Conservation (phyloP, 2,113 vertebrate species). For the Egretta garzetta region DNA sequence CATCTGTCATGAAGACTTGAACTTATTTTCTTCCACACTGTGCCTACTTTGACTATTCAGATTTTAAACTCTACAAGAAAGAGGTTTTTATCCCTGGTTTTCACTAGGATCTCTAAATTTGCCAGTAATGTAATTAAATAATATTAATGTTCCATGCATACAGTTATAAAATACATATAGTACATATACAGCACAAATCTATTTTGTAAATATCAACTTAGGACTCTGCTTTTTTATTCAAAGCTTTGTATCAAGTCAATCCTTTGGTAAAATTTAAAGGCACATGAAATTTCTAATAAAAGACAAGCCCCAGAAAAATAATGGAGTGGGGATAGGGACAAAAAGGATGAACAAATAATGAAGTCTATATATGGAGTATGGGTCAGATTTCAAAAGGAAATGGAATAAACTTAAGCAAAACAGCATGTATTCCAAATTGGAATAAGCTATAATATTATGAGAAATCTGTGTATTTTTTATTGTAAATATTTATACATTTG, state of each 20-base stretch:
- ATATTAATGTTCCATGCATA: not conserved
- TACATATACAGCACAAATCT: not conserved
- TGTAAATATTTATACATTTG: slow-evolving; percentile 62
- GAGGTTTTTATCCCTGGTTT: not conserved
- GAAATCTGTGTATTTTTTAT: slow-evolving; percentile 39
- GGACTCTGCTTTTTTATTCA: not conserved
- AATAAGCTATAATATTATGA: slow-evolving; percentile 48
- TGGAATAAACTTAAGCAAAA: slow-evolving; percentile 34
- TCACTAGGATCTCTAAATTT: not conserved
- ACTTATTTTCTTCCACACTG: not conserved
- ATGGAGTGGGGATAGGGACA: not conserved
- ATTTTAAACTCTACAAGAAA: not conserved
- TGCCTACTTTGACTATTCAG: not conserved
- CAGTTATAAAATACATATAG: not conserved
- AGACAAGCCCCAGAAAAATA: not conserved
- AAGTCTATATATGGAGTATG: not conserved
- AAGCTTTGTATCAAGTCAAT: not conserved
- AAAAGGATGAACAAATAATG: slow-evolving; percentile 9
- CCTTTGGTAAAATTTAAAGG: not conserved
- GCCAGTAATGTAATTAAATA: not conserved
- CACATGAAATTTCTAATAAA: not conserved
- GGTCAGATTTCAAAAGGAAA: slow-evolving; percentile 56
- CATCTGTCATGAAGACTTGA: not conserved
- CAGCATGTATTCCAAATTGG: slow-evolving; percentile 12
- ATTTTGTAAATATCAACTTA: not conserved